Evolutionary conservation across 2,888 invertebrate species (phyloP).

Genomic region (Pseudeuparius sepicola): DNA sequence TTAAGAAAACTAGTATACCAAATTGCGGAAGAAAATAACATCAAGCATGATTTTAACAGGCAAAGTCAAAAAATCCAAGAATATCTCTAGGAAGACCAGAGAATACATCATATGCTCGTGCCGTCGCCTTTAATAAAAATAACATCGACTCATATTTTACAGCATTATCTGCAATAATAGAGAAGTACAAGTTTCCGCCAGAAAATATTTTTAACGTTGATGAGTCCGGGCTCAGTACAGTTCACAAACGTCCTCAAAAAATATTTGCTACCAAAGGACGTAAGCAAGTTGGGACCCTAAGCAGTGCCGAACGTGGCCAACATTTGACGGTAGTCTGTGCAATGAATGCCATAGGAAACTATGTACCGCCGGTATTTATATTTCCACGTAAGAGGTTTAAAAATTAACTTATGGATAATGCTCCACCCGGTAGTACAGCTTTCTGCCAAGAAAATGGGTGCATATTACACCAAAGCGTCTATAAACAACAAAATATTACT

Average conservation of each 20-base stretch:
- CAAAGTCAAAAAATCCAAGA: constrained; percentile 7
- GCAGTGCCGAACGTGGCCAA: constrained; percentile 34
- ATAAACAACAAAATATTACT: constrained; percentile 26
- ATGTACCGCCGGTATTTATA: constrained; percentile 33
- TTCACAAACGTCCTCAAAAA: no score
- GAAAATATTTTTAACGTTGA: no score
- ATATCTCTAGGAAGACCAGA: constrained; percentile 7
- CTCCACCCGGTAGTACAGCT: constrained; percentile 28
- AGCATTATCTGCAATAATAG: constrained; percentile 10
- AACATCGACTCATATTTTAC: constrained; percentile 6
- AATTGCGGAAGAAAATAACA: constrained; percentile 4
- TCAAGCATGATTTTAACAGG: constrained; percentile 52
- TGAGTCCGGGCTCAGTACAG: no score
- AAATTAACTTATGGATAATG: constrained; percentile 22
- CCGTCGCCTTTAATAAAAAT: constrained; percentile 10
- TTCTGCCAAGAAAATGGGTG: constrained; percentile 29
- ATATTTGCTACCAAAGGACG: constrained; percentile 31
- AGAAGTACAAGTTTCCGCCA: constrained; percentile 14
- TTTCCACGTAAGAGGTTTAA: constrained; percentile 31
- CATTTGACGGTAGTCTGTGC: constrained; percentile 32
- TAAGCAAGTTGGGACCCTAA: constrained; percentile 35
- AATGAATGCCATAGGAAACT: constrained; percentile 30
- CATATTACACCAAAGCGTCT: constrained; percentile 26
- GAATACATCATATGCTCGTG: constrained; percentile 7
- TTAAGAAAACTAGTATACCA: constrained; percentile 1